Conservation (phyloP, 1,140 invertebrate species). For the Leptonema lineaticorne region DNA sequence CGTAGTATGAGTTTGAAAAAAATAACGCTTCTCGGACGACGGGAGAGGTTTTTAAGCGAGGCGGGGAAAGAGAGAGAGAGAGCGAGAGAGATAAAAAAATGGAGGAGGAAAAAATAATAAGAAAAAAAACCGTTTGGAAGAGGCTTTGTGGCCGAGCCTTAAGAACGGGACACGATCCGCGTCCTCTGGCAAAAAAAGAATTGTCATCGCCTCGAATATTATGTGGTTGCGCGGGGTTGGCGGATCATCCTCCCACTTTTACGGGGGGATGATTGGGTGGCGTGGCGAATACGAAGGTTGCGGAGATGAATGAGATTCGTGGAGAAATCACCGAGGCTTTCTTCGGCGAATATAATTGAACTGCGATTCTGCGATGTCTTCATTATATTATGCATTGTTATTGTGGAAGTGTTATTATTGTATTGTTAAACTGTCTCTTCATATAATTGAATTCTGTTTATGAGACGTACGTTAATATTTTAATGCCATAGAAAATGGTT, state of each 20-base stretch:
- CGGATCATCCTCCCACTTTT: conserved; percentile 22
- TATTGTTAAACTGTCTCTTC: too few species aligned
- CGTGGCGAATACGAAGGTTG: too few species aligned
- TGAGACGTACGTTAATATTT: too few species aligned
- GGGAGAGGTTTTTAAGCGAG: background rate
- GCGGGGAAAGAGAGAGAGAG: too few species aligned
- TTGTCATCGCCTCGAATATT: conserved; percentile 40
- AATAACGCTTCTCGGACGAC: conserved; percentile 22
- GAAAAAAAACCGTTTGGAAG: conserved; percentile 33
- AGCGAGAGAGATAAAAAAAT: too few species aligned
- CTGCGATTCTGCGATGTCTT: too few species aligned
- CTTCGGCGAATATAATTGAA: background rate
- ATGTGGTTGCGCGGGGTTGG: conserved; percentile 28
- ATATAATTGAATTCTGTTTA: too few species aligned
- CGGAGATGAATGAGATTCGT: background rate
- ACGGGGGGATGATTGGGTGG: too few species aligned
- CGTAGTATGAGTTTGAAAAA: conserved; percentile 8
- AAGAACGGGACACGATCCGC: conserved; percentile 5
- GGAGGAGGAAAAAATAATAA: too few species aligned
- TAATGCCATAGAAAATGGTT: too few species aligned
- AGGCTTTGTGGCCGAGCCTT: background rate
- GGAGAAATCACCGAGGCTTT: background rate
- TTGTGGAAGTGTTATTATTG: too few species aligned
- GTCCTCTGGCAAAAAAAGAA: conserved; percentile 31
- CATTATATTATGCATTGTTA: too few species aligned